phyloP scores from a whole-genome alignment of 2,113 vertebrate genomes.

The Onychostruthus taczanowskii region DNA sequence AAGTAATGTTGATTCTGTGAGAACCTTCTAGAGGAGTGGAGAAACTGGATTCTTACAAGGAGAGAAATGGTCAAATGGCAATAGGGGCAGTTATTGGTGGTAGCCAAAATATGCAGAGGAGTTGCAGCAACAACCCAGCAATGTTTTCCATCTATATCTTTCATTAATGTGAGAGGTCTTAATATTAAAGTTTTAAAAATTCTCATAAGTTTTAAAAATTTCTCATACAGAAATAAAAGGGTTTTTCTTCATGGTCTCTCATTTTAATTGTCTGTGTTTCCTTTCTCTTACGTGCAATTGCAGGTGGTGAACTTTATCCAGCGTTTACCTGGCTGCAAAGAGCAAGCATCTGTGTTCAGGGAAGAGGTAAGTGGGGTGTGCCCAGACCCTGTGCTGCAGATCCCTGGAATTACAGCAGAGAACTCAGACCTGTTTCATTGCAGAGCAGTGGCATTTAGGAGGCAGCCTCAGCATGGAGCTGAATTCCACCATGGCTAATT shows the following conservation, averaged over 20 bases:
- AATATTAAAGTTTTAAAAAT: neutral
- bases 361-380: constrained; percentile 78
- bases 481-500: neutral
- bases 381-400: neutral
- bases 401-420: neutral
- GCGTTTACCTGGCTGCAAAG: constrained; percentile 87
- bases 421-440: neutral
- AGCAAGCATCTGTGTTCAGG: constrained; percentile 85
- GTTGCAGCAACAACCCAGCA: neutral
- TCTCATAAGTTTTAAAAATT: neutral
- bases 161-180: neutral
- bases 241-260: neutral
- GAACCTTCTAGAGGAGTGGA: neutral
- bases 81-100: neutral
- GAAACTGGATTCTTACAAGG: neutral
- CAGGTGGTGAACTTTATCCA: constrained; percentile 87
- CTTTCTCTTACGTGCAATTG: neutral
- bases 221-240: neutral
- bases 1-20: neutral
- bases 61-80: neutral
- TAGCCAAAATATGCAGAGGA: neutral
- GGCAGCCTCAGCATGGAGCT: neutral
- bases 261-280: neutral
- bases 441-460: constrained; percentile 20
- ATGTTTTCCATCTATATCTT: neutral